Percentiles rank a stretch among this genome's conserved stretches.
Evolutionary conservation across 2,113 vertebrate species (phyloP).

Genomic region (Suricata suricatta): DNA sequence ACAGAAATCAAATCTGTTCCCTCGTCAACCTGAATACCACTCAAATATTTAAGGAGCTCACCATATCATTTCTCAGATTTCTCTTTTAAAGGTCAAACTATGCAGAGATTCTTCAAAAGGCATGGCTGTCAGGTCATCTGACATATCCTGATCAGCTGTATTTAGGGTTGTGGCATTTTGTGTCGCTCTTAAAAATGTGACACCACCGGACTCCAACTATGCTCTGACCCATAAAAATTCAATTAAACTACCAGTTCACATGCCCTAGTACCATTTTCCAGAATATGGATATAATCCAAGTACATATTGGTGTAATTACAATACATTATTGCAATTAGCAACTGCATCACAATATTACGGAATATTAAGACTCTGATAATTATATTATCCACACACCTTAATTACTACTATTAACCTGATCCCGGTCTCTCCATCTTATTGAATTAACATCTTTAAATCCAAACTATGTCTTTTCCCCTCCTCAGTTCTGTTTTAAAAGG

Average conservation of each 20-base stretch:
- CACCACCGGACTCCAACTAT: background rate
- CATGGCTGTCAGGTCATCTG: background rate
- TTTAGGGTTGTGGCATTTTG: background rate
- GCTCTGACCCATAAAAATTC: background rate
- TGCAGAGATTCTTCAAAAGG: background rate
- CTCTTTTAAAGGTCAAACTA: background rate
- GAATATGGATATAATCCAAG: background rate
- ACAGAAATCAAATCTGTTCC: background rate
- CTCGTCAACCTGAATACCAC: background rate
- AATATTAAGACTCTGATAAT: background rate
- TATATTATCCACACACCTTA: background rate
- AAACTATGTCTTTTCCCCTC: background rate
- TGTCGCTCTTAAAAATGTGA: background rate
- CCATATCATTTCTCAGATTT: background rate
- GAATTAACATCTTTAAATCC: background rate
- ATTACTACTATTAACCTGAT: background rate
- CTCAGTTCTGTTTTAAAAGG: background rate
- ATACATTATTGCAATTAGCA: background rate
- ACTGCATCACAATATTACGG: background rate
- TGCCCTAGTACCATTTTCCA: background rate
- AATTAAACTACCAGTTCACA: conserved; percentile 8
- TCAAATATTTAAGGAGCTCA: background rate
- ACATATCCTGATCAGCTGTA: background rate
- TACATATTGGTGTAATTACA: background rate
- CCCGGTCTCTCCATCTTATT: background rate